Conservation (phyloP, 2,797 vertebrate genomes). For the Emydoidea blandingii region DNA sequence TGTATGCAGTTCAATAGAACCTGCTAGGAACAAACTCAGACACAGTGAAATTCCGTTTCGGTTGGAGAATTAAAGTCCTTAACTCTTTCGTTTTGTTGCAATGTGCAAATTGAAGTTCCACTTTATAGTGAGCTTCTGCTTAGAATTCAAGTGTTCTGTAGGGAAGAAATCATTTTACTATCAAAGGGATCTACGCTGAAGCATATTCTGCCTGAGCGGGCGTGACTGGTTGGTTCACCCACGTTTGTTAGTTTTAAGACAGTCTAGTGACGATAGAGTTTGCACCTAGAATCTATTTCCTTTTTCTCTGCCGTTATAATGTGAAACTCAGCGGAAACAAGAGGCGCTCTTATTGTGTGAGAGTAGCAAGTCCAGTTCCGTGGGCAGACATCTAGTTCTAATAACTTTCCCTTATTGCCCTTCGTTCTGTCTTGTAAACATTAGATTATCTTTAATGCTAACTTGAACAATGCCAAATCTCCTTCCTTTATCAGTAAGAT, state of each 20-base stretch:
- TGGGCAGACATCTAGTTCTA: neutral
- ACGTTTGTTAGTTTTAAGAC: conserved; percentile 48
- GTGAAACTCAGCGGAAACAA: neutral
- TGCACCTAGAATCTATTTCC: neutral
- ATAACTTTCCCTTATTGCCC: neutral
- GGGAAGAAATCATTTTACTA: neutral
- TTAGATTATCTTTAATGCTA: neutral
- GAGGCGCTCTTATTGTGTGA: neutral
- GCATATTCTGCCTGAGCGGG: conserved; percentile 18
- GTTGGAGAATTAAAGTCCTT: neutral
- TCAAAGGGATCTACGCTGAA: rapidly evolving
- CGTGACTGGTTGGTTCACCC: conserved; percentile 12
- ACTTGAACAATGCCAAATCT: conserved; percentile 45
- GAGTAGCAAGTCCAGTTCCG: neutral
- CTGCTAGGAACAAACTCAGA: neutral
- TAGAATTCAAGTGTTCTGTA: conserved; percentile 8
- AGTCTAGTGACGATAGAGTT: neutral
- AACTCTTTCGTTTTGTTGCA: neutral
- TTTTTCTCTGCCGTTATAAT: neutral
- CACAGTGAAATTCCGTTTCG: neutral
- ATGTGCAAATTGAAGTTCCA: neutral
- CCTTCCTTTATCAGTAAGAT: neutral
- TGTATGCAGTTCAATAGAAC: conserved; percentile 36
- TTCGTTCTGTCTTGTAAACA: conserved; percentile 7
- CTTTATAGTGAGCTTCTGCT: neutral